Evolutionary conservation across 2,888 invertebrate species (phyloP), one percentile per base, ranked within the genome.

Genomic region (Prosopocoilus inquinatus): DNA sequence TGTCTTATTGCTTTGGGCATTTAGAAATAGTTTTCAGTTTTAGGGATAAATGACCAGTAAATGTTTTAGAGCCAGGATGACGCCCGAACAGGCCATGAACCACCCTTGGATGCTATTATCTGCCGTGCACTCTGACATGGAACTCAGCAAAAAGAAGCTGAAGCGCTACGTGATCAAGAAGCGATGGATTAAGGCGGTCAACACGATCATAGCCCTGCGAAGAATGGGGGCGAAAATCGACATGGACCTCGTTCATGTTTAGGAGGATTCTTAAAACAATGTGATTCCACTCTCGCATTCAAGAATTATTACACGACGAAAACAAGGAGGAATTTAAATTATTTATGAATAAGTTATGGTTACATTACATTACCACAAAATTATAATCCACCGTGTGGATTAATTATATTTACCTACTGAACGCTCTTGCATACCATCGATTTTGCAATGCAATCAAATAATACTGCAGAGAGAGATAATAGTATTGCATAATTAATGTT

Each of bases 91-190:
- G 56, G 87, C 90, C 12, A 75, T 93, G 69, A 83, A 84, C 12
- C 94, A 94, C 75, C 85, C 85, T 4, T 95, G 94, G 94, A 80
- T 95, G 64, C 80, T 81, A 59, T 81, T 82, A 60, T 82, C 84
- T 1, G 79, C 85, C 45, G 62, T 73, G 5, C 86, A 85, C 73
- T 85, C 85, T 15, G 87, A 86, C 63, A 82, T 90, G 48, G 84
- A 83, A 59, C 82, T 91, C 59, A 88, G 87, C 67, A 94, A 90
- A 75, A 85, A 86, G 28, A 89, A 91, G 73, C 79, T 94, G 64
- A 91, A 91, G 76, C 81, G 91, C 60, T 94, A 93, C 75, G 93
- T 94, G 58, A 93, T 92, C 77, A 89, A 92, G 78, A 87, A 91
- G 72, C 84, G 94, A 44, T 95, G 94, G 94, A 86, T 90, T 65